A percentile compares a stretch with the other conserved stretches of the same genome.
Conservation (phyloP, 2,113 vertebrate genomes). For the Dipodomys spectabilis region DNA sequence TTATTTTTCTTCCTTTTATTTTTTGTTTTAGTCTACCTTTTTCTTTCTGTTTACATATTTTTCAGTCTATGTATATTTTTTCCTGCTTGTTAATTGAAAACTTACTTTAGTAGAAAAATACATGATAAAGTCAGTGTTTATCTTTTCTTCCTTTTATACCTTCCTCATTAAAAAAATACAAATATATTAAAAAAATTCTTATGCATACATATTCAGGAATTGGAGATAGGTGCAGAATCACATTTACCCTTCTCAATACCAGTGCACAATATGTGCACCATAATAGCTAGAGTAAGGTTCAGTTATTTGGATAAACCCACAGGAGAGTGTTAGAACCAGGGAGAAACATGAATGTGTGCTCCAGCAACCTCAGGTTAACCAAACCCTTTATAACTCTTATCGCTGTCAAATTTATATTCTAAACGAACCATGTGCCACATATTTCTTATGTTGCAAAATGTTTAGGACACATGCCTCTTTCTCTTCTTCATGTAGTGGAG, state of each 20-base stretch:
- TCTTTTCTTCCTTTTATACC: neutral
- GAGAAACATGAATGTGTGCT: neutral
- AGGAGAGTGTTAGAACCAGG: neutral
- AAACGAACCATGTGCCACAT: neutral
- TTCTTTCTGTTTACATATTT: neutral
- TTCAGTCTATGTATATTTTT: neutral
- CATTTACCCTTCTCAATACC: neutral
- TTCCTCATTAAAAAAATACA: neutral
- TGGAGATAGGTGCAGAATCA: neutral
- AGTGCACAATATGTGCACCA: neutral
- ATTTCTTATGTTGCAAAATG: conserved; percentile 12
- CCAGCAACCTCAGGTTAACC: neutral
- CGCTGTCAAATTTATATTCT: neutral
- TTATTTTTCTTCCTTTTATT: neutral
- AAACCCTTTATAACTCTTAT: neutral
- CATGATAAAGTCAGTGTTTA: neutral
- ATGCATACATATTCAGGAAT: neutral
- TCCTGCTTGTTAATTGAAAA: conserved; percentile 25
- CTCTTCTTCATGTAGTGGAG: neutral
- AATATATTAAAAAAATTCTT: neutral
- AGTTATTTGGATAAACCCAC: neutral
- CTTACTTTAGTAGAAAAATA: neutral
- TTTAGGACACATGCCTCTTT: neutral
- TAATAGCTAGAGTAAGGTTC: neutral
- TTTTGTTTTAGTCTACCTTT: neutral